phyloP scores from a whole-genome alignment of 2,888 invertebrate genomes.

The Thumatha senex region DNA sequence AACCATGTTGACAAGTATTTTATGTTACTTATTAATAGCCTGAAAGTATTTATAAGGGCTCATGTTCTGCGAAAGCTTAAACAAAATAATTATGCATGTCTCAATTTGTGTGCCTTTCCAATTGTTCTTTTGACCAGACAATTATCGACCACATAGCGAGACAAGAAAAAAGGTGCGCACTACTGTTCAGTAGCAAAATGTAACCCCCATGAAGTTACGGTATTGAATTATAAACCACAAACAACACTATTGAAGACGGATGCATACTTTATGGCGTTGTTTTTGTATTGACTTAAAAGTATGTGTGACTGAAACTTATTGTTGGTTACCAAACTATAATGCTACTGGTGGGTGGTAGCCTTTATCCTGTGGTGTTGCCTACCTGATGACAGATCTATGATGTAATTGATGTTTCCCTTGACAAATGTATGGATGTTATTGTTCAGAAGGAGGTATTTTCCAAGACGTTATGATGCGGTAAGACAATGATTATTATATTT shows the following conservation, averaged over 20 bases:
- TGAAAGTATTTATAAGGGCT: neutral
- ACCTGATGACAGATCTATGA: conserved; percentile 72
- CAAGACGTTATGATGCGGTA: conserved; percentile 6
- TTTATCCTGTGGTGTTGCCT: conserved; percentile 43
- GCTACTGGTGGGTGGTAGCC: conserved; percentile 71
- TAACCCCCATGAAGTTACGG: conserved; percentile 56
- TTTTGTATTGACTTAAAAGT: conserved; percentile 56
- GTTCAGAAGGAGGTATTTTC: conserved; percentile 20
- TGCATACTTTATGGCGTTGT: conserved; percentile 36
- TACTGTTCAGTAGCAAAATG: conserved; percentile 68
- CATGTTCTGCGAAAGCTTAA: conserved; percentile 27
- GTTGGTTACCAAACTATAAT: conserved; percentile 74
- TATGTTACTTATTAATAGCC: neutral
- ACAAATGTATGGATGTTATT: conserved; percentile 41
- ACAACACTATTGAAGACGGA: conserved; percentile 59
- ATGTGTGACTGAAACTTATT: conserved; percentile 55
- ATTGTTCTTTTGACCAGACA: conserved; percentile 57
- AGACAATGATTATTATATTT: conserved; percentile 23
- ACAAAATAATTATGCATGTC: conserved; percentile 28
- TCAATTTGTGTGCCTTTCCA: conserved; percentile 55
- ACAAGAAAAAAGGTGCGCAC: conserved; percentile 63
- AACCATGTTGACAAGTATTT: conserved; percentile 4
- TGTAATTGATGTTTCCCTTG: conserved; percentile 70
- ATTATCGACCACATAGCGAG: conserved; percentile 68
- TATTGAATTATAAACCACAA: conserved; percentile 74